Conservation (phyloP, 2,113 vertebrate genomes). For the Engraulis encrasicolus region DNA sequence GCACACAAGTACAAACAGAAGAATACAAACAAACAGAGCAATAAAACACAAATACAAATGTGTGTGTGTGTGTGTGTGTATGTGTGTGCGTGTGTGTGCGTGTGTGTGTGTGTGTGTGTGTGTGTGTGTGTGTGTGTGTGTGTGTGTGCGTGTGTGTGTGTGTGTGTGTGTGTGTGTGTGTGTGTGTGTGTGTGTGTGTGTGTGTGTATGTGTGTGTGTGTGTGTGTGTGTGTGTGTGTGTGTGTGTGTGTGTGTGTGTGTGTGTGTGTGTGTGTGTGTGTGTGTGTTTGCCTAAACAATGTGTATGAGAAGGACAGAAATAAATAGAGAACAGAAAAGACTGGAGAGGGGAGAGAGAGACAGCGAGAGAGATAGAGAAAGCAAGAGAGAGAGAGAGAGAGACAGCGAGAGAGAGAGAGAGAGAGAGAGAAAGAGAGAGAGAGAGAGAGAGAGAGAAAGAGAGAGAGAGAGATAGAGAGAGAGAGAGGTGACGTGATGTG, state of each 20-base stretch:
- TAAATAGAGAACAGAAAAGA: too few relatives aligned
- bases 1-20: too few relatives aligned
- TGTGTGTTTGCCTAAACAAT: neutral
- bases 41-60: neutral
- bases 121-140: neutral
- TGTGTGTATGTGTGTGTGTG: neutral
- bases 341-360: too few relatives aligned
- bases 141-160: neutral
- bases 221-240: neutral
- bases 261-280: too few relatives aligned
- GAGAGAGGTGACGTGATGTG: too few relatives aligned
- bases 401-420: too few relatives aligned
- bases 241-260: neutral
- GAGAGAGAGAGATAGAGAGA: too few relatives aligned
- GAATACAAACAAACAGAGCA: too few relatives aligned
- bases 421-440: constrained; percentile 29
- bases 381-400: too few relatives aligned
- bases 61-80: neutral
- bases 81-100: neutral
- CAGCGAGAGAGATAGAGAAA: too few relatives aligned
- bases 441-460: constrained; percentile 19
- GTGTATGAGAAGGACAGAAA: too few relatives aligned
- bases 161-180: neutral
- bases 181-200: neutral
- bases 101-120: neutral